Conservation (phyloP, 2,113 vertebrate genomes). For the Bubalus kerabau region DNA sequence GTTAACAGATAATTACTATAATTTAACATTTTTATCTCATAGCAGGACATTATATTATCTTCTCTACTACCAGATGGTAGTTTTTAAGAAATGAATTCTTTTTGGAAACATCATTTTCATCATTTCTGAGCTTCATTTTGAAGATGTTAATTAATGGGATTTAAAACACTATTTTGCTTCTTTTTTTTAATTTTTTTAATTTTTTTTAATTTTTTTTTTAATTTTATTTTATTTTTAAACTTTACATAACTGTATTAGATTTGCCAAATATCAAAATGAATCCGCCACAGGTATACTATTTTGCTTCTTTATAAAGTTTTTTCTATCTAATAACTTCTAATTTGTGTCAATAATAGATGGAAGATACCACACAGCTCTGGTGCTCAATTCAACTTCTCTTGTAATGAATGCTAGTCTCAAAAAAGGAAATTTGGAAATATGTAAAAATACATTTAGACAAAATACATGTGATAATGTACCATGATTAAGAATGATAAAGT, state of each 20-base stretch:
- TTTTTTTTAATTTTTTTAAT: too few relatives aligned
- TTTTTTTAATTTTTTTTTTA: too few relatives aligned
- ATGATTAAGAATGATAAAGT: background rate
- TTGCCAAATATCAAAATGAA: too few relatives aligned
- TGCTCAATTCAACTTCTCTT: conserved; percentile 45
- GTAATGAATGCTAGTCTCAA: background rate
- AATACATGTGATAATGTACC: background rate
- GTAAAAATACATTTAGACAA: background rate
- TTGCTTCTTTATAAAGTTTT: conserved; percentile 61
- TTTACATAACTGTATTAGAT: too few relatives aligned
- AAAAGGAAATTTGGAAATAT: background rate
- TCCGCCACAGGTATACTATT: background rate
- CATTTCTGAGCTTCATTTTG: conserved; percentile 65
- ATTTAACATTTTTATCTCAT: conserved; percentile 78
- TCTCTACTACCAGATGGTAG: conserved; percentile 71
- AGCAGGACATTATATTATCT: conserved; percentile 65
- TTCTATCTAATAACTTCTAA: conserved; percentile 58
- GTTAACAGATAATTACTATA: conserved; percentile 81
- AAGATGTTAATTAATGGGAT: conserved; percentile 75
- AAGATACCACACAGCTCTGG: conserved; percentile 4
- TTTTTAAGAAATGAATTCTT: conserved; percentile 64
- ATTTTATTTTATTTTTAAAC: too few relatives aligned
- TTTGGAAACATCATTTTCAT: conserved; percentile 67
- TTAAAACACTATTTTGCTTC: conserved; percentile 60
- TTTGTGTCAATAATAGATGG: conserved; percentile 12